A percentile compares a stretch with the other conserved stretches of the same genome.
These are phyloP conservation scores for Ramphastos sulfuratus DNA, from an alignment of 2,113 vertebrate species.

Conservation along the genomic window DNA sequence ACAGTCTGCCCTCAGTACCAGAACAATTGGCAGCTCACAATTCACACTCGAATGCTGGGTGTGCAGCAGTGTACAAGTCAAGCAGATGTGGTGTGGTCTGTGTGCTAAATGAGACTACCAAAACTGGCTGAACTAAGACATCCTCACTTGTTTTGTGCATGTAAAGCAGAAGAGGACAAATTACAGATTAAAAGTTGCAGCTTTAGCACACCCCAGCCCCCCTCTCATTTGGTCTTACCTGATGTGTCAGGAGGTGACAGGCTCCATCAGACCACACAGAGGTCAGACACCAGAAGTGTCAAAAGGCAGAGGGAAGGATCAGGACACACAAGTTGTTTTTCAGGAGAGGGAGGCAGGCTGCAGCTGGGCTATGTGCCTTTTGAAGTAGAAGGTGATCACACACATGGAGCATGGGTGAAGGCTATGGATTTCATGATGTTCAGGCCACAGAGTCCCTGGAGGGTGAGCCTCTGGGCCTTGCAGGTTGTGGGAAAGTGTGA, in stretches of 20 bases:
- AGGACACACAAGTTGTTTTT: background rate
- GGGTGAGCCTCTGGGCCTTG: background rate
- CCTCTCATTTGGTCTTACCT: background rate
- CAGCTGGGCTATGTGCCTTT: background rate
- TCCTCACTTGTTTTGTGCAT: background rate
- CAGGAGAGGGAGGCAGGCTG: background rate
- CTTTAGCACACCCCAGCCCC: background rate
- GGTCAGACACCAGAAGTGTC: background rate
- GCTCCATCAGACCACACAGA: background rate
- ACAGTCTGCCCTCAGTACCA: background rate
- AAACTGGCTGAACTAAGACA: background rate
- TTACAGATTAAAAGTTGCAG: background rate
- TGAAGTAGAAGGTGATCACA: background rate
- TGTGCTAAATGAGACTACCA: background rate
- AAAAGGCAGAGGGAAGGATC: background rate
- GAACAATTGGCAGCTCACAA: background rate
- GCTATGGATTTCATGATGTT: background rate
- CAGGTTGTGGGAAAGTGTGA: fast-evolving
- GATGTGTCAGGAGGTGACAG: background rate
- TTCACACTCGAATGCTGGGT: background rate
- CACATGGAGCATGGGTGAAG: background rate
- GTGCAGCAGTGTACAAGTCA: background rate
- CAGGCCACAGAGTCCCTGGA: background rate
- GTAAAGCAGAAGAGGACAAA: background rate
- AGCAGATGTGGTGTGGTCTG: background rate